Conservation (phyloP, 2,113 vertebrate species). For the Boleophthalmus pectinirostris region DNA sequence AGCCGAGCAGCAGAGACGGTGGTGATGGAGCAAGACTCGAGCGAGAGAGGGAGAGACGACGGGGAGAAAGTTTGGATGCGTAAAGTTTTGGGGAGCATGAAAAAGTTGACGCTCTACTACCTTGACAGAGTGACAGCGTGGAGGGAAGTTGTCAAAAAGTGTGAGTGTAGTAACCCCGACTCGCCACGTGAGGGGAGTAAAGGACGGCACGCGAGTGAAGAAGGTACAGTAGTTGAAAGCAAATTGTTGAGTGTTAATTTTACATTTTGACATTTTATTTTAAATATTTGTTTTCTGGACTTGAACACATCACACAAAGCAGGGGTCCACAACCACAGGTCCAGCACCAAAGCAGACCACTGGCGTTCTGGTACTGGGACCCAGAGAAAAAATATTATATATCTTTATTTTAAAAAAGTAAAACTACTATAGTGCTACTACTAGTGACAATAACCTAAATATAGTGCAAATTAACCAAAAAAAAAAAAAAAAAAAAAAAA, state of each 20-base stretch:
- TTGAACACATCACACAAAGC: too few species aligned
- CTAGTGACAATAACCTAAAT: too few species aligned
- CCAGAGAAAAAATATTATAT: too few species aligned
- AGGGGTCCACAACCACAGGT: too few species aligned
- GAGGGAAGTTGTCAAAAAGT: slow-evolving; percentile 33
- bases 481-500: too few species aligned
- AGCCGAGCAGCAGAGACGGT: neutral
- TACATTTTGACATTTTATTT: neutral
- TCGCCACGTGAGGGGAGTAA: slow-evolving; percentile 25
- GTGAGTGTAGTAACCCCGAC: neutral
- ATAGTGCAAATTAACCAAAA: too few species aligned
- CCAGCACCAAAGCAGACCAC: too few species aligned
- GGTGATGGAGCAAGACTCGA: slow-evolving; percentile 11
- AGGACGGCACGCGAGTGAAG: neutral
- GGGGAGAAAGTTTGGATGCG: slow-evolving; percentile 22
- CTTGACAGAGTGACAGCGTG: slow-evolving; percentile 39
- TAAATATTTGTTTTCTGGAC: too few species aligned
- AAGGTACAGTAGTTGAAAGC: slow-evolving; percentile 9
- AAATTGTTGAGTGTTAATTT: neutral
- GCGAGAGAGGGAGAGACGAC: neutral
- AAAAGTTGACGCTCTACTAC: slow-evolving; percentile 47
- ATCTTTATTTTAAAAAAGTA: too few species aligned
- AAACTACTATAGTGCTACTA: too few species aligned
- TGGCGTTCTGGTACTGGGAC: too few species aligned
- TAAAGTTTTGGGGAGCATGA: slow-evolving; percentile 36